Percentiles rank a stretch among this genome's conserved stretches.
Evolutionary conservation across 2,797 vertebrate species (phyloP).

Genomic region (Hybognathus amarus): DNA sequence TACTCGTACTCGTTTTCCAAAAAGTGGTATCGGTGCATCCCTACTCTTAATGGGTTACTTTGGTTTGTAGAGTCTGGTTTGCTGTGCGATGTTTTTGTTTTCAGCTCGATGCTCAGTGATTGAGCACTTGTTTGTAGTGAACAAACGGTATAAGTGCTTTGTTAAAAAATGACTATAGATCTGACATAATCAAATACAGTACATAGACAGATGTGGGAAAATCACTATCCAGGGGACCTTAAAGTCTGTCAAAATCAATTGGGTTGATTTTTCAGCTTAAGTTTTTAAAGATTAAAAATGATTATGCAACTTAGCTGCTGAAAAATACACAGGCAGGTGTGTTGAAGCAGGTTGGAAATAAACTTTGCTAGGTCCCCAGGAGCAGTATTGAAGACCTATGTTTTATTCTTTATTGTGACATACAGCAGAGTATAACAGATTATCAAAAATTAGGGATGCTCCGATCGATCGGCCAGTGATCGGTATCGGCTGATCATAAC

Average conservation of each 20-base stretch:
- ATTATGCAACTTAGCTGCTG: not conserved
- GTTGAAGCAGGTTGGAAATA: not conserved
- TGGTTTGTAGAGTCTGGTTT: constrained; percentile 13
- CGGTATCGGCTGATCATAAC: no score
- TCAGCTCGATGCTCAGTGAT: constrained; percentile 14
- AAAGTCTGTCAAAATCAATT: constrained; percentile 3
- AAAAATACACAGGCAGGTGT: not conserved
- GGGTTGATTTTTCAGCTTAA: not conserved
- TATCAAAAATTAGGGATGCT: no score
- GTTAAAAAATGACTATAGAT: constrained; percentile 12
- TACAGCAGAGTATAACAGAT: not conserved
- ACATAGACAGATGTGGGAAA: constrained; percentile 2
- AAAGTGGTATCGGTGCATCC: no score
- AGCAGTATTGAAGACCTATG: not conserved
- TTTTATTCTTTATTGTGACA: not conserved
- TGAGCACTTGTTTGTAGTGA: constrained; percentile 24
- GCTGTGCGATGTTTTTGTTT: constrained; percentile 22
- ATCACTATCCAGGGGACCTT: not conserved
- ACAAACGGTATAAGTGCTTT: constrained; percentile 15
- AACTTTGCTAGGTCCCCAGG: not conserved
- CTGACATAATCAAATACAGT: constrained; percentile 1
- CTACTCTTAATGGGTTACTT: constrained; percentile 34
- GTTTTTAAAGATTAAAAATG: constrained; percentile 1
- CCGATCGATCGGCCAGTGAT: no score
- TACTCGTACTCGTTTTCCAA: no score